Base-by-base conservation (phyloP, 2,888 invertebrate species). In the Apoderus coryli region DNA sequence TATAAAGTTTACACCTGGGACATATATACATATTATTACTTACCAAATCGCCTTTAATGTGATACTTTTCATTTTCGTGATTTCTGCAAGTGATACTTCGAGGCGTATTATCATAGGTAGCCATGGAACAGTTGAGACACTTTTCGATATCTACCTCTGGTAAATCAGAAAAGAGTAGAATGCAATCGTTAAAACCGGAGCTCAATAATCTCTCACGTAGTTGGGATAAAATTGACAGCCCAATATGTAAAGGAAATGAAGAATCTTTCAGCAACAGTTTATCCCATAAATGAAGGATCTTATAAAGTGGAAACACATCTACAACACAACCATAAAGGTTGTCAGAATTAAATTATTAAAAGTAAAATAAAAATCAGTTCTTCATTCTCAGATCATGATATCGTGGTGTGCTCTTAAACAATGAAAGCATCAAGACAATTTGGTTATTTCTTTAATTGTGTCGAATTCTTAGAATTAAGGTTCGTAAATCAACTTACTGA, bases 271-370 rank as follows among this genome's bases (percentile, higher is more conserved):
- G 68, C 41, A 98, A 64, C 19, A 98, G 63, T 14, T 89, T 89
- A 59, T 98, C 98, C 98, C 98, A 98, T 25, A 98, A 59, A 57
- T 96, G 95, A 31, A 96, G 73, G 39, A 98, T 90, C 63, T 96
- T 96, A 59, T 95, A 90, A 11, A 98, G 65, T 0, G 98, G 98
- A 59, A 98, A 93, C 1, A 96, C 96, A 61, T 98, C 95, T 85
- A 60, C 22, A 63, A 68, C n/a, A n/a, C n/a, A n/a, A n/a, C n/a
- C n/a, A n/a, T n/a, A n/a, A 50, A 43, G 10, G 10, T 16, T 12
- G 22, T 16, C 42, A 42, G 26, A 36, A 34, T 14, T 10, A 24
- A 27, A 10, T 11, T 23, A 16, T 16, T 15, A 7, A 22, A 16
- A 19, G 13, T 16, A 31, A 33, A 29, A 34, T 14, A 5, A 19